A percentile compares a stretch with the other conserved stretches of the same genome.
Evolutionary conservation across 2,888 invertebrate species (phyloP).

Genomic region (Diadegma fenestrale): DNA sequence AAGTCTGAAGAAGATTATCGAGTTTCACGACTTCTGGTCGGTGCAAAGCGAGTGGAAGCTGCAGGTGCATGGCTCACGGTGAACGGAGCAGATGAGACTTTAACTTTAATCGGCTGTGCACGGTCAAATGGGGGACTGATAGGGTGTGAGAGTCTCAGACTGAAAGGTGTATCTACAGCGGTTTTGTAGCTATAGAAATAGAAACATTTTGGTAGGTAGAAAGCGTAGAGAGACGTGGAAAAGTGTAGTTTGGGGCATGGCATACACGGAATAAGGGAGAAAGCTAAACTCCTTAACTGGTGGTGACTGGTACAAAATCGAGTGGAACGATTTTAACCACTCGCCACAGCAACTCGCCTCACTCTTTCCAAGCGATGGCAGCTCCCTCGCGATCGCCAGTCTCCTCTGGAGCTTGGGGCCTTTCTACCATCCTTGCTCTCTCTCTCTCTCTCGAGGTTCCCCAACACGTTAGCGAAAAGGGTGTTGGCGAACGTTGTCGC

Average conservation of each 20-base stretch:
- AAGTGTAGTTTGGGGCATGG: conserved; percentile 44
- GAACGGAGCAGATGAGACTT: conserved; percentile 58
- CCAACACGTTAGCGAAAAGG: conserved; percentile 8
- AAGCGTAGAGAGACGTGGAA: conserved; percentile 25
- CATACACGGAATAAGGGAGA: conserved; percentile 42
- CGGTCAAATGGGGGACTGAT: conserved; percentile 47
- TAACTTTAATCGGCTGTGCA: conserved; percentile 65
- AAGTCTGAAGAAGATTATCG: conserved; percentile 65
- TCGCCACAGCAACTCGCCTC: conserved; percentile 43
- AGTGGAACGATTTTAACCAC: conserved; percentile 66
- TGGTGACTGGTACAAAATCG: conserved; percentile 68
- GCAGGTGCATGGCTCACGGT: not conserved
- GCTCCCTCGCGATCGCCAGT: conserved; percentile 5
- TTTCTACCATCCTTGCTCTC: conserved; percentile 46
- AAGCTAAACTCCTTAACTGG: conserved; percentile 67
- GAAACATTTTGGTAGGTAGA: not conserved
- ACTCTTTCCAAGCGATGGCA: conserved; percentile 55
- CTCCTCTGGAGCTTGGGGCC: conserved; percentile 11
- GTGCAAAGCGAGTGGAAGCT: conserved; percentile 36
- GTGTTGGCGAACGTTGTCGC: conserved; percentile 56
- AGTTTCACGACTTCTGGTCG: conserved; percentile 64
- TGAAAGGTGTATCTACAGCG: not conserved
- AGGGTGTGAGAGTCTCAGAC: conserved; percentile 26
- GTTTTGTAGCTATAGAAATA: conserved; percentile 4
- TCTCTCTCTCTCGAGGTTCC: conserved; percentile 59